Conservation (phyloP, 2,888 invertebrate genomes). For the Morpho deidamia region DNA sequence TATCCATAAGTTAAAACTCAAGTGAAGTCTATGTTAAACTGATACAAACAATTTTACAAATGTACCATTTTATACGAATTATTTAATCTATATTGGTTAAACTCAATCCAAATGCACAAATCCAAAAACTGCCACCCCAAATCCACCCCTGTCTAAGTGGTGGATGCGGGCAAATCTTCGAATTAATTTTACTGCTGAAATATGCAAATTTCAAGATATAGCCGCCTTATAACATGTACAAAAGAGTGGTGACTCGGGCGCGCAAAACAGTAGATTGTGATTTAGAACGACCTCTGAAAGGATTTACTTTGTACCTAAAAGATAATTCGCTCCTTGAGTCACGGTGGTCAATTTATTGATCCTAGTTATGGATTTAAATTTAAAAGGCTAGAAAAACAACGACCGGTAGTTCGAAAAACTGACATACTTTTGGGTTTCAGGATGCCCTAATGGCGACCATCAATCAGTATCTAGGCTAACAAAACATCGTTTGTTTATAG, state of each 20-base stretch:
- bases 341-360: background rate
- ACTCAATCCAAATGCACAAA: conserved; percentile 64
- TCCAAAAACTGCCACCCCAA: conserved; percentile 52
- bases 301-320: conserved; percentile 28
- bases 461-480: too few species aligned
- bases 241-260: conserved; percentile 74
- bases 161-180: conserved; percentile 78
- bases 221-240: conserved; percentile 78
- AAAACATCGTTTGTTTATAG: too few species aligned
- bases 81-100: conserved; percentile 44
- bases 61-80: background rate
- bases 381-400: too few species aligned
- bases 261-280: conserved; percentile 44
- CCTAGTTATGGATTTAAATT: too few species aligned
- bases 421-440: too few species aligned
- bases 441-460: too few species aligned
- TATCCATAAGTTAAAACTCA: too few species aligned
- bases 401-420: too few species aligned
- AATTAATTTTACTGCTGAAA: conserved; percentile 79
- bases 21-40: too few species aligned
- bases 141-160: conserved; percentile 43
- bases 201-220: conserved; percentile 77
- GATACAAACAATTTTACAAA: too few species aligned
- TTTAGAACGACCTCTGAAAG: background rate
- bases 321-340: background rate